Base-by-base conservation (phyloP, 2,888 invertebrate genomes). In the Zootermopsis nevadensis region DNA sequence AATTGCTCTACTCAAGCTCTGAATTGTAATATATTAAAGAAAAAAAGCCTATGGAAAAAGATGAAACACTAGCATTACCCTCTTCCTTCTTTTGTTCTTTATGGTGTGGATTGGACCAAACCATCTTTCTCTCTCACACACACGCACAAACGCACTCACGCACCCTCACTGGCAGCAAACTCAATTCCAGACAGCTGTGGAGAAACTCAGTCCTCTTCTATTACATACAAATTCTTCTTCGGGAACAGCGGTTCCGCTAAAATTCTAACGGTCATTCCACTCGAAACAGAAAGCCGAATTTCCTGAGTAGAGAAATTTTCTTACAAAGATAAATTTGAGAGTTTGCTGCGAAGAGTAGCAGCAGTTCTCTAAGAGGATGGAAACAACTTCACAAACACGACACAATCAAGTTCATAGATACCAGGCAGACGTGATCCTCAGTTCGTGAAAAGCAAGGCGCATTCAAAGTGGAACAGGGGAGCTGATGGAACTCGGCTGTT, bases 321-420 rank as follows among this genome's bases (percentile, higher is more conserved):
- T 74, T 74, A 74, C 33, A 38, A 38, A 74, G 74, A 74, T 74
- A 74, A 74, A 74, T 74, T 74, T 74, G 31, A 74, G 74, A 74
- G 74, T 38, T 74, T 74, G n/a, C 27, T 69, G 69, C 69, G 10
- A 69, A 67, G 55, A 55, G 55, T 55, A 55, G 55, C 6, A 55
- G 55, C 30, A 67, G 2, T 22, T 22, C 19, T 7, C 33, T 30
- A 22, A 69, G 69, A 74, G 35, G 38, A n/a, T 22, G 74, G 74
- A n/a, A 74, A 74, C 74, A 74, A 38, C 38, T 38, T 6, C 35
- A 38, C 38, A 69, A 30, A 30, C 27, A 69, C 33, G 72, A 35
- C 35, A 74, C 74, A 69, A 69, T 69, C 69, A 74, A 33, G 38
- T 74, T 69, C 38, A 38, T 35, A 0, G 35, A 74, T 69, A 69